Evolutionary conservation across 2,888 invertebrate species (phyloP).

Genomic region (Sphecodes monilicornis): DNA sequence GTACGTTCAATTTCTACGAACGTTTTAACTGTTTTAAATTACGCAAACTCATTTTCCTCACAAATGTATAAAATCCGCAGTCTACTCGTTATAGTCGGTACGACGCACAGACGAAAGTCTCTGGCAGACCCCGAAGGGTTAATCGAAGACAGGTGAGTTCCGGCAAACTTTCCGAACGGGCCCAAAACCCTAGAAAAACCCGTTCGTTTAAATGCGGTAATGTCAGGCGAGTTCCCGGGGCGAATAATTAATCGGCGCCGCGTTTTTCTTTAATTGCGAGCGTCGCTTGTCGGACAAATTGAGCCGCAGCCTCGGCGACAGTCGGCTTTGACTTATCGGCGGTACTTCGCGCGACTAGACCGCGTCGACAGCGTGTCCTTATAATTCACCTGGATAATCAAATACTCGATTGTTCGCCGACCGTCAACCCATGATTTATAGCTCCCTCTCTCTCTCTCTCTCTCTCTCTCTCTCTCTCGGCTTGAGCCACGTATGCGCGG

Average conservation of each 20-base stretch:
- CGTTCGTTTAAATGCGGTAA: background rate
- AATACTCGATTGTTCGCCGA: slow-evolving; percentile 18
- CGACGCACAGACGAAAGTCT: too few species aligned
- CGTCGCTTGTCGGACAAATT: slow-evolving; percentile 1
- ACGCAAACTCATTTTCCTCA: too few species aligned
- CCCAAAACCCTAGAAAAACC: background rate
- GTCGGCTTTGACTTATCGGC: background rate
- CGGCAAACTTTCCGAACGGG: too few species aligned
- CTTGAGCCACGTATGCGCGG: background rate
- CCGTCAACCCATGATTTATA: background rate
- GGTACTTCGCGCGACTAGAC: background rate
- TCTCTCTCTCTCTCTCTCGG: background rate
- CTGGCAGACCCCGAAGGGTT: too few species aligned
- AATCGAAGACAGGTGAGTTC: too few species aligned
- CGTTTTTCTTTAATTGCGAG: background rate
- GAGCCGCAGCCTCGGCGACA: slow-evolving; percentile 1
- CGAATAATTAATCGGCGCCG: slow-evolving; percentile 9
- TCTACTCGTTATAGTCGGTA: too few species aligned
- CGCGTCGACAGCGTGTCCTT: background rate
- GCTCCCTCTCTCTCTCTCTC: background rate
- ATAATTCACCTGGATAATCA: slow-evolving; percentile 7
- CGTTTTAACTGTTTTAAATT: too few species aligned
- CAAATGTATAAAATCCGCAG: too few species aligned
- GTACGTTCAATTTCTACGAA: too few species aligned
- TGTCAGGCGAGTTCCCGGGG: background rate